These are phyloP conservation scores for Globodera ellingtonae DNA, from an alignment of 1,140 invertebrate species.

Conservation along the genomic window DNA sequence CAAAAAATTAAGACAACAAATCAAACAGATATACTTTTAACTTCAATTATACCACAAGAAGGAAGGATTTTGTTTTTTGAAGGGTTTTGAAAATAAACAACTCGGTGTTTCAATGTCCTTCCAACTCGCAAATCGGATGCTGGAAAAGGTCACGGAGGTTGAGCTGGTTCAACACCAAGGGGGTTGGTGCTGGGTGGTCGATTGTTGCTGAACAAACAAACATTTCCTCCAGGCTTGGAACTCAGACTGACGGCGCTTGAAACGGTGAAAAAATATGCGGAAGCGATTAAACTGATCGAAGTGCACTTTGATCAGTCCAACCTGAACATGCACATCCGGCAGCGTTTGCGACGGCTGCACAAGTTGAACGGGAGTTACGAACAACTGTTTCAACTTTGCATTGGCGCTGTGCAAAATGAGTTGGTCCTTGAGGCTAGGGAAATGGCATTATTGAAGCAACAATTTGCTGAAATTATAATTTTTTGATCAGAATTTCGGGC, in stretches of 20 bases:
- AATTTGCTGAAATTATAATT: too few relatives aligned
- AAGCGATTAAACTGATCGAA: conserved; percentile 41
- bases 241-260: conserved; percentile 38
- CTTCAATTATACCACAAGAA: too few relatives aligned
- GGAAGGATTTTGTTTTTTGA: neutral
- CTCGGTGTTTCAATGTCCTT: conserved; percentile 72
- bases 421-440: neutral
- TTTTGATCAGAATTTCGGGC: too few relatives aligned
- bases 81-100: conserved; percentile 33
- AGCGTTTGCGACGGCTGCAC: neutral
- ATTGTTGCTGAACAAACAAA: too few relatives aligned
- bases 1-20: too few relatives aligned
- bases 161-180: conserved; percentile 21
- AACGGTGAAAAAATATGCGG: neutral
- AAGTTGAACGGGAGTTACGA: neutral
- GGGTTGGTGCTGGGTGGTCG: neutral
- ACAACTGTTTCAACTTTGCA: neutral
- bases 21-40: too few relatives aligned
- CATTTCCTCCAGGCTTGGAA: conserved; percentile 40
- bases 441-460: too few relatives aligned
- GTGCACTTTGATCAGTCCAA: conserved; percentile 5
- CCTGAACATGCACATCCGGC: neutral
- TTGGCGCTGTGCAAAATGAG: conserved; percentile 26
- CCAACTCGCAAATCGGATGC: conserved; percentile 79
- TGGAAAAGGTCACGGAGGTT: conserved; percentile 75